These are phyloP conservation scores for Microcebus lehilahytsara DNA, from an alignment of 2,113 vertebrate species.

Conservation along the genomic window DNA sequence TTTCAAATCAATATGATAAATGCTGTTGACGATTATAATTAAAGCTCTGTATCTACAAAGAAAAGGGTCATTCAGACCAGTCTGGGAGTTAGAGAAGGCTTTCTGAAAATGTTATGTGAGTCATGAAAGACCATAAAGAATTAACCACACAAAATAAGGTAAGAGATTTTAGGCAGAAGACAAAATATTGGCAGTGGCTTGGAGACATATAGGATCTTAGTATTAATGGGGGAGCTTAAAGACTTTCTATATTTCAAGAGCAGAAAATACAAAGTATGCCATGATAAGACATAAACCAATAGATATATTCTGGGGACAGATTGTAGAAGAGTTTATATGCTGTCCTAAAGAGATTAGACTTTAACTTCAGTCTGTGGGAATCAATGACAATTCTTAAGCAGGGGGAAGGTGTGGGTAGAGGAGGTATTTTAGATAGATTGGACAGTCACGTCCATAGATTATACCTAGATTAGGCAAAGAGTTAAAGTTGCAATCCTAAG, in stretches of 20 bases:
- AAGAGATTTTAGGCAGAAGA: slow-evolving; percentile 11
- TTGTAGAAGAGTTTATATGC: not conserved
- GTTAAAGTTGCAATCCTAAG: not conserved
- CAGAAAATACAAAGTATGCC: not conserved
- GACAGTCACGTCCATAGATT: not conserved
- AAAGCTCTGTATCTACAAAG: not conserved
- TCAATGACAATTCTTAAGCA: not conserved
- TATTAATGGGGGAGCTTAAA: not conserved
- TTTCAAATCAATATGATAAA: not conserved
- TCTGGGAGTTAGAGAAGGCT: not conserved
- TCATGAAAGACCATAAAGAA: not conserved
- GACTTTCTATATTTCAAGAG: not conserved
- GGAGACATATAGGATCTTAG: not conserved
- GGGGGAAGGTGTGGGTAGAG: not conserved
- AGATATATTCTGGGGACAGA: not conserved
- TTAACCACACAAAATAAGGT: not conserved
- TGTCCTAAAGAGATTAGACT: not conserved
- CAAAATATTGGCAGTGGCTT: not conserved
- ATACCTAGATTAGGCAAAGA: not conserved
- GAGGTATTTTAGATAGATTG: not conserved
- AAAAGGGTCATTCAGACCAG: not conserved
- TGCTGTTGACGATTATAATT: not conserved
- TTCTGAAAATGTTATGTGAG: not conserved
- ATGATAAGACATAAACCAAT: not conserved
- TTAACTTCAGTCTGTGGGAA: not conserved